Evolutionary conservation across 2,888 invertebrate genomes (phyloP).

Genomic region (Clanis bilineata): DNA sequence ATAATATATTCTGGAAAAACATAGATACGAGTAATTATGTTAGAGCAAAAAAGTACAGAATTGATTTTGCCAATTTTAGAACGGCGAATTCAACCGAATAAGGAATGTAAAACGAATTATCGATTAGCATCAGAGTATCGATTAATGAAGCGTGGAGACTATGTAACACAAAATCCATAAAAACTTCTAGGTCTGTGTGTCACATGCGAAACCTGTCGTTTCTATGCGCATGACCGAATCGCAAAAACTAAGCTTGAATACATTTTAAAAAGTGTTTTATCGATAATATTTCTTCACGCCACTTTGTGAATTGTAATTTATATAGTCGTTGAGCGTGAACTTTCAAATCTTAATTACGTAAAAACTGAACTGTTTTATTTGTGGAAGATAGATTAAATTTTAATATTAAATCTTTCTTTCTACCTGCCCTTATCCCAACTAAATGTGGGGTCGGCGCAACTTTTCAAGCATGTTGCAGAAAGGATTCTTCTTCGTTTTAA

Average conservation of each 20-base stretch:
- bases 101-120: neutral
- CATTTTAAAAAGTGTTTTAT: neutral
- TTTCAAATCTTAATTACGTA: neutral
- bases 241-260: slow-evolving; percentile 7
- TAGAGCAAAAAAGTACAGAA: no score
- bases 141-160: neutral
- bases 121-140: neutral
- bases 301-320: neutral
- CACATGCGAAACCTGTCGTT: slow-evolving; percentile 26
- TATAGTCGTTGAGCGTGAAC: neutral
- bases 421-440: no score
- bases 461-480: no score
- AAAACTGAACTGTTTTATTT: neutral
- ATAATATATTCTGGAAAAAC: no score
- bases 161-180: slow-evolving; percentile 19
- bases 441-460: no score
- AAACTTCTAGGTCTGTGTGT: slow-evolving; percentile 29
- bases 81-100: neutral
- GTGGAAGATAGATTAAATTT: no score
- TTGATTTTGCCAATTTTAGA: no score
- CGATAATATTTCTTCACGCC: neutral
- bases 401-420: no score
- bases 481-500: no score
- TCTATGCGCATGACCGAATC: slow-evolving; percentile 26
- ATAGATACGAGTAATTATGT: no score